Base-by-base conservation (phyloP, 2,888 invertebrate genomes). In the Muschampia plurimacula region DNA sequence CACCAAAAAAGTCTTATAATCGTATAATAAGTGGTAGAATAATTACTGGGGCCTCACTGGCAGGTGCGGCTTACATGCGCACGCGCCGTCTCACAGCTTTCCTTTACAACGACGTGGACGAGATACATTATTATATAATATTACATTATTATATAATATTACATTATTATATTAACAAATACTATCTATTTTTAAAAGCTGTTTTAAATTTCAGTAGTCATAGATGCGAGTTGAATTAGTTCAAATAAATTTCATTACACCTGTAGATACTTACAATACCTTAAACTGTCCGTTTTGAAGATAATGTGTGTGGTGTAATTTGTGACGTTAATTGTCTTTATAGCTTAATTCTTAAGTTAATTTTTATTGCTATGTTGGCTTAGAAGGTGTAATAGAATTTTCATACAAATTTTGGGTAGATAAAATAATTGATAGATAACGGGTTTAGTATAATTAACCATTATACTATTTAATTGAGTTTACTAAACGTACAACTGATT, bases 1-100 rank as follows among this genome's bases (percentile, higher is more conserved):
- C 92, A 92, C 92, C 92, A 93, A 94, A 94, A 94, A 93, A 93
- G 88, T 92, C 88, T 89, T 89, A 92, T 93, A 92, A 93, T 93
- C 91, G 92, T 92, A 91, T 92, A 91, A 93, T 93, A 92, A 93
- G 92, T 91, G 91, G 91, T 88, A 87, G 92, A 90, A 93, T 93
- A 93, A 93, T 94, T 93, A 92, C 87, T 86, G 84, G 88, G 92
- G 93, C 87, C 86, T 89, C 86, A 89, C 86, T 83, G 84, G 93
- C 93, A 94, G 93, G 93, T 93, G 93, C 73, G 76, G 55, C 44
- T 75, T 28, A 52, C 32, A 82, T 74, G 80, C 86, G 91, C 91
- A 89, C 89, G 89, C 88, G 90, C 86, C 84, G 80, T 68, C 77
- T 86, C 70, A 75, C 74, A 77, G 78, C 78, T 79, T 80, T 83